Evolutionary conservation across 1,140 invertebrate genomes (phyloP), one percentile per base, ranked within the genome.

Genomic region (Bombus cullumanus): DNA sequence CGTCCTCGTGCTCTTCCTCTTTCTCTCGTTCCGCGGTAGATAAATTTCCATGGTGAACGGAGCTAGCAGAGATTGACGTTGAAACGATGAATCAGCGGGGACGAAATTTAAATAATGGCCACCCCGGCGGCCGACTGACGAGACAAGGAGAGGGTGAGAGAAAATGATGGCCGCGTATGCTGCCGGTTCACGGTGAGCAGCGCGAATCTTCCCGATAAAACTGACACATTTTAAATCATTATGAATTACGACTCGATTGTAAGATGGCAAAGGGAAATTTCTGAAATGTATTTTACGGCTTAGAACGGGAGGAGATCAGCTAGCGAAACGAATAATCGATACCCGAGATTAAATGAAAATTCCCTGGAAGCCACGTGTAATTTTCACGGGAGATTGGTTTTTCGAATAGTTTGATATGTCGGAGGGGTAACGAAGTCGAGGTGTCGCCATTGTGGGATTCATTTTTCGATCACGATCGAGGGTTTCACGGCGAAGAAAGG

Each of bases 31-130:
- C 2, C 64, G 31, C 6, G 43, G 43, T 41, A 59, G 73, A 87
- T 73, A 76, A 88, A 87, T 89, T 88, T 89, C 81, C 81, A 43
- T 59, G 41, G 43, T 39, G 72, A 73, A 68, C 81, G 37, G 28
- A 62, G 84, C 43, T 22, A 31, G 72, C 69, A n/a, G 62, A 84
- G 86, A 87, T 85, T 69, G 86, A 85, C 82, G 86, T 85, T 73
- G 72, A 74, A 75, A 74, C 82, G 86, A 87, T 87, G 76, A 89
- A 89, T 88, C 88, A 69, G 71, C 84, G 72, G 25, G 76, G 62
- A 86, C 39, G 80, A 72, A 78, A 88, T 72, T 86, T 81, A 81
- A 88, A 75, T 86, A 88, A 86, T 73, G 81, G 66, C 59, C 68
- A 64, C 59, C 31, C 69, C 66, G 5, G 80, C 57, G 64, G 64